These are phyloP conservation scores for Erinaceus europaeus DNA, from an alignment of 2,113 vertebrate species.

Conservation along the genomic window DNA sequence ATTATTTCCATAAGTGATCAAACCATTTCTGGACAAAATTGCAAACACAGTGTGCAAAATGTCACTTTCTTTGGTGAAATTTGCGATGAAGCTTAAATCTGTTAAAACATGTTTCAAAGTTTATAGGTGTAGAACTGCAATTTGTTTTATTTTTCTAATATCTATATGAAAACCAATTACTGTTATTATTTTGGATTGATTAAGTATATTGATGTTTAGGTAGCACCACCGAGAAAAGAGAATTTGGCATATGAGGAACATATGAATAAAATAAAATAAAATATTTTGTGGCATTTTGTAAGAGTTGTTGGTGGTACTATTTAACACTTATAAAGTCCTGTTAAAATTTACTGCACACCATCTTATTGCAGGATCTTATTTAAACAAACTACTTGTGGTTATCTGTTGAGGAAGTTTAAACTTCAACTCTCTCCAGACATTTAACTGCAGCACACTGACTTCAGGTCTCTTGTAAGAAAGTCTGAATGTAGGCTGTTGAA, in stretches of 20 bases:
- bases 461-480: constrained; percentile 90
- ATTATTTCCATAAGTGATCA: constrained; percentile 34
- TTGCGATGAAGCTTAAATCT: constrained; percentile 12
- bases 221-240: not conserved
- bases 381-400: constrained; percentile 83
- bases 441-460: constrained; percentile 80
- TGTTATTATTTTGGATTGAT: constrained; percentile 27
- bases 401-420: constrained; percentile 83
- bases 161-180: not conserved
- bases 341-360: constrained; percentile 78
- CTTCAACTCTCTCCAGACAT: constrained; percentile 77
- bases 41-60: not conserved
- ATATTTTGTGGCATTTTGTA: constrained; percentile 60
- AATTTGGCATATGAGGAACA: constrained; percentile 32
- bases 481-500: constrained; percentile 94
- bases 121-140: not conserved
- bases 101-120: constrained; percentile 26
- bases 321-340: constrained; percentile 68
- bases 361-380: constrained; percentile 77
- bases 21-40: constrained; percentile 3
- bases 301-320: constrained; percentile 46
- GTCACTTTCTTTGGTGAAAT: not conserved
- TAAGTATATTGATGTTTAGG: constrained; percentile 48
- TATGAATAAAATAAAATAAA: constrained; percentile 45
- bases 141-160: not conserved